Conservation (phyloP, 1,140 invertebrate species). For the Lasaia peninsularis region DNA sequence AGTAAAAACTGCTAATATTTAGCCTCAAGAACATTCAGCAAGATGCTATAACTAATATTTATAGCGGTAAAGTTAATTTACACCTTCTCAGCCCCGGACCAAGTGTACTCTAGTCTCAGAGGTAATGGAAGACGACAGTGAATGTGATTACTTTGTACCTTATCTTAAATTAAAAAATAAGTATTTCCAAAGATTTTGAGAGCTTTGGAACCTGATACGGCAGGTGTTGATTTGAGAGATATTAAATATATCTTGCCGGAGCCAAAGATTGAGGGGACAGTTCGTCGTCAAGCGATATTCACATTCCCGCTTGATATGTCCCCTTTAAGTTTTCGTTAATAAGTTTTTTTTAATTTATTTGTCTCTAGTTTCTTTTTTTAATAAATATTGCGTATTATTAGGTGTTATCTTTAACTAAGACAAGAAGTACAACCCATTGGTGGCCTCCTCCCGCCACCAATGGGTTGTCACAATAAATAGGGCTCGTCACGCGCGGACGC, state of each 20-base stretch:
- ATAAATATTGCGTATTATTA: too few relatives aligned
- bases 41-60: too few relatives aligned
- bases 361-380: not conserved
- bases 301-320: not conserved
- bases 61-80: too few relatives aligned
- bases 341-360: not conserved
- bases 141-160: not conserved
- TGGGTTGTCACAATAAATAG: too few relatives aligned
- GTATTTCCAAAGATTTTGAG: not conserved
- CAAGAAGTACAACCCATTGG: too few relatives aligned
- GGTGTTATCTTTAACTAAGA: too few relatives aligned
- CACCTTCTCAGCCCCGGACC: too few relatives aligned
- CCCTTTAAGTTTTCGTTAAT: not conserved
- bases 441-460: too few relatives aligned
- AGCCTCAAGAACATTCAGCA: too few relatives aligned
- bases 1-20: too few relatives aligned
- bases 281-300: not conserved
- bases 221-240: not conserved
- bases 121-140: not conserved
- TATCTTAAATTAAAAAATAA: conserved; percentile 4
- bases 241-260: not conserved
- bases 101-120: too few relatives aligned
- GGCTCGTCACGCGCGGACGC: too few relatives aligned
- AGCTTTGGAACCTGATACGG: conserved; percentile 2
- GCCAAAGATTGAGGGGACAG: not conserved